Percentiles rank a stretch among this genome's conserved stretches.
Evolutionary conservation across 2,797 vertebrate species (phyloP).

Genomic region (Chelidonichthys spinosus): DNA sequence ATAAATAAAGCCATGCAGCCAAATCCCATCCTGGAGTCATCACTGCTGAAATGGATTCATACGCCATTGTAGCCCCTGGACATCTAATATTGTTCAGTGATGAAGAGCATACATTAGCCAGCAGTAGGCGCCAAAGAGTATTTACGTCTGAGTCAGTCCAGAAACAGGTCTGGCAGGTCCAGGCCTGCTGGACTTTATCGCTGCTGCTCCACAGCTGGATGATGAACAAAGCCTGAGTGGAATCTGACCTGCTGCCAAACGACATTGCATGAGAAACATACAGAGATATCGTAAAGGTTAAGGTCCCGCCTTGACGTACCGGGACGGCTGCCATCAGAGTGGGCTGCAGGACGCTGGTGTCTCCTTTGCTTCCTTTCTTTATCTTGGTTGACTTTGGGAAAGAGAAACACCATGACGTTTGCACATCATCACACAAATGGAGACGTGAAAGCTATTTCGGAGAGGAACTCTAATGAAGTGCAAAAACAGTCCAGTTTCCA

Average conservation of each 20-base stretch:
- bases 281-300: slow-evolving; percentile 1
- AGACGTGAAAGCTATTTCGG: neutral
- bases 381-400: slow-evolving; percentile 92
- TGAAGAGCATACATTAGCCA: slow-evolving; percentile 8
- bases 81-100: slow-evolving; percentile 19
- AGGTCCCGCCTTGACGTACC: slow-evolving; percentile 52
- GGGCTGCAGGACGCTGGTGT: slow-evolving; percentile 90
- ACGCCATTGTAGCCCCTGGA: neutral
- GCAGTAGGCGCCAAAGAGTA: slow-evolving; percentile 4
- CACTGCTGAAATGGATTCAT: slow-evolving; percentile 17
- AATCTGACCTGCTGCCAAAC: slow-evolving; percentile 31
- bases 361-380: slow-evolving; percentile 96
- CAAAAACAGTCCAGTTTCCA: neutral
- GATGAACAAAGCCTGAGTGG: slow-evolving; percentile 23
- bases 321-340: slow-evolving; percentile 95
- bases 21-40: slow-evolving; percentile 1
- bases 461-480: too few relatives aligned
- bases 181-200: slow-evolving; percentile 41
- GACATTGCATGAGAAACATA: too few relatives aligned
- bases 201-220: slow-evolving; percentile 26
- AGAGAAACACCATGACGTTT: slow-evolving; percentile 40
- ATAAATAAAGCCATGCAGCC: slow-evolving; percentile 1
- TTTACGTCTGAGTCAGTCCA: slow-evolving; percentile 32
- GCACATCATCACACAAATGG: neutral
- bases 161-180: slow-evolving; percentile 15